Conservation (phyloP, 2,797 vertebrate species). For the Psittacula echo region DNA sequence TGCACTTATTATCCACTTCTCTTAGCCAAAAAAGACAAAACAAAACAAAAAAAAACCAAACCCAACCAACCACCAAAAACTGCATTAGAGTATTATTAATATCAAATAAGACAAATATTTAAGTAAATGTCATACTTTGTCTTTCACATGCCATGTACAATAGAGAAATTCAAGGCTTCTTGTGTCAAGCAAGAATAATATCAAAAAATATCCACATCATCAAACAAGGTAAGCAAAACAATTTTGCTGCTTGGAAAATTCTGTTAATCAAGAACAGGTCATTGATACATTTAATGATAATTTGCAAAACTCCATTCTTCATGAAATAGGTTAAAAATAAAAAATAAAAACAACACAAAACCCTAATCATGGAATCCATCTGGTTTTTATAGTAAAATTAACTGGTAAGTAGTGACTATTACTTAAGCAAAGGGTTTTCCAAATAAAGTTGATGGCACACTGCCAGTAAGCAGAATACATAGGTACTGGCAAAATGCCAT, state of each 20-base stretch:
- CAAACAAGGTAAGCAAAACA: background rate
- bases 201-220: background rate
- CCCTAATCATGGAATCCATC: background rate
- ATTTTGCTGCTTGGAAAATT: conserved; percentile 33
- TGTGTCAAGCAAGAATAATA: conserved; percentile 16
- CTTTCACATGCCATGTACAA: background rate
- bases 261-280: conserved; percentile 13
- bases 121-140: background rate
- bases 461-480: conserved; percentile 25
- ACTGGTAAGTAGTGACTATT: conserved; percentile 52
- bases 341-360: background rate
- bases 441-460: conserved; percentile 42
- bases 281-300: background rate
- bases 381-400: conserved; percentile 63
- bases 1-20: background rate
- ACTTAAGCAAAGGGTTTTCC: conserved; percentile 57
- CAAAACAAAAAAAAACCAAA: too few species aligned
- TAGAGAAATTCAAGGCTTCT: conserved; percentile 25
- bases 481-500: conserved; percentile 49
- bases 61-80: background rate
- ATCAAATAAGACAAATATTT: background rate
- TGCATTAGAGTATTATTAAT: background rate
- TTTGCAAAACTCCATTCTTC: background rate
- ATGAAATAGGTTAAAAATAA: conserved; percentile 7
- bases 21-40: background rate